These are phyloP conservation scores for Parelbella ahira DNA, from an alignment of 2,888 invertebrate genomes.

Conservation along the genomic window DNA sequence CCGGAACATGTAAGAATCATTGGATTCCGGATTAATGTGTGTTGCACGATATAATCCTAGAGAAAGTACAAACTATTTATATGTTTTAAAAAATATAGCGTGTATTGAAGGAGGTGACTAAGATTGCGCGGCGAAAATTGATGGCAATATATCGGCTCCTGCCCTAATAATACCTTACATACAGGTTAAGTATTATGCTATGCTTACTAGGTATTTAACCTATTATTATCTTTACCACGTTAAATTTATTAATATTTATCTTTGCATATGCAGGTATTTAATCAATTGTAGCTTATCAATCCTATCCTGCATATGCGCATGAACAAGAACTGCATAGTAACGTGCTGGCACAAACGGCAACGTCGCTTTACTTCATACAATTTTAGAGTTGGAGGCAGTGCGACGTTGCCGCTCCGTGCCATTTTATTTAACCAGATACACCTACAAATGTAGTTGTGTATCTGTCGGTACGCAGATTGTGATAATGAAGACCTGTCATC, in stretches of 20 bases:
- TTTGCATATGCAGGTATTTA: slow-evolving; percentile 12
- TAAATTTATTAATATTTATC: neutral
- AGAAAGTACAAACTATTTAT: no score
- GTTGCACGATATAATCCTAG: no score
- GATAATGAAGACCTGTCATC: slow-evolving; percentile 6
- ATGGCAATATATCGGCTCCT: no score
- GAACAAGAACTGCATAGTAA: slow-evolving; percentile 12
- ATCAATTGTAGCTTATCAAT: neutral
- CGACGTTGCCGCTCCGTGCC: slow-evolving; percentile 39
- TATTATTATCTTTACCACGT: neutral
- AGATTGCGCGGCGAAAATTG: no score
- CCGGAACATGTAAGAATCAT: no score
- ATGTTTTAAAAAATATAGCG: no score
- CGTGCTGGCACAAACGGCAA: slow-evolving; percentile 31
- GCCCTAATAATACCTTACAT: no score
- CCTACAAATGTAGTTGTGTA: slow-evolving; percentile 5
- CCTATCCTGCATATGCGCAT: slow-evolving; percentile 19
- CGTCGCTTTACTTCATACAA: slow-evolving; percentile 21
- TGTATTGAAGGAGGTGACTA: no score
- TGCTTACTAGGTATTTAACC: no score
- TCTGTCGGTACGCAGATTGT: no score
- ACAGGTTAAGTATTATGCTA: no score
- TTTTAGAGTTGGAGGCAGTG: slow-evolving; percentile 28
- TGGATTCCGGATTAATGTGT: no score
- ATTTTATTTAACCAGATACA: slow-evolving; percentile 25